A percentile compares a stretch with the other conserved stretches of the same genome.
Conservation (phyloP, 2,888 invertebrate species). For the Metalampra italica region DNA sequence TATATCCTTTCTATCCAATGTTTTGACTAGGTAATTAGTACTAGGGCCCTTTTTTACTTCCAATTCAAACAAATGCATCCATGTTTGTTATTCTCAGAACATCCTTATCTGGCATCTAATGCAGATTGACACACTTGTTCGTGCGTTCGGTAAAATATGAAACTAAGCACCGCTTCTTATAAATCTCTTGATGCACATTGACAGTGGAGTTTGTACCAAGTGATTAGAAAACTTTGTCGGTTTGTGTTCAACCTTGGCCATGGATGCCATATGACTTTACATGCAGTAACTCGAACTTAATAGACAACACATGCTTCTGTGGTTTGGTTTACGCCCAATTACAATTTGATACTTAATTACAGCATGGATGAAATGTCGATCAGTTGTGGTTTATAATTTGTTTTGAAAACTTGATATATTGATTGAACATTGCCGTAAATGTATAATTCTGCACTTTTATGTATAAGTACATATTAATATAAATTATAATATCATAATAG, state of each 20-base stretch:
- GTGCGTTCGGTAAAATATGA: background rate
- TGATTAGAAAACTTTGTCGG: background rate
- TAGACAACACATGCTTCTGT: conserved; percentile 13
- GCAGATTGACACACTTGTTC: conserved; percentile 1
- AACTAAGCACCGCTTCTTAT: background rate
- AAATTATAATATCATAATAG: too few relatives aligned
- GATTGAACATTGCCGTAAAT: too few relatives aligned
- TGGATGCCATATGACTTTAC: conserved; percentile 13
- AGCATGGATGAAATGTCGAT: background rate
- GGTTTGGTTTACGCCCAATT: background rate
- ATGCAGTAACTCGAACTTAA: conserved; percentile 16
- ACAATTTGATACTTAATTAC: background rate
- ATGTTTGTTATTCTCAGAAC: conserved; percentile 18
- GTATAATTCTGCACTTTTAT: too few relatives aligned
- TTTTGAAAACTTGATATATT: too few relatives aligned
- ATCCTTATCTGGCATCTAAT: conserved; percentile 18
- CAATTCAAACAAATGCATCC: background rate
- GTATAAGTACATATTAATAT: too few relatives aligned
- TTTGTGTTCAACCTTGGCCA: conserved; percentile 19
- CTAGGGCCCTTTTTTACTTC: background rate
- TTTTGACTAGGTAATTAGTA: too few relatives aligned
- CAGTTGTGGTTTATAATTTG: background rate
- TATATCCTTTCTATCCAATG: too few relatives aligned
- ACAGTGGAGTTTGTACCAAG: background rate
- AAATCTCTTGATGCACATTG: background rate